A percentile compares a stretch with the other conserved stretches of the same genome.
phyloP scores from a whole-genome alignment of 2,113 vertebrate species.

The Colossoma macropomum region DNA sequence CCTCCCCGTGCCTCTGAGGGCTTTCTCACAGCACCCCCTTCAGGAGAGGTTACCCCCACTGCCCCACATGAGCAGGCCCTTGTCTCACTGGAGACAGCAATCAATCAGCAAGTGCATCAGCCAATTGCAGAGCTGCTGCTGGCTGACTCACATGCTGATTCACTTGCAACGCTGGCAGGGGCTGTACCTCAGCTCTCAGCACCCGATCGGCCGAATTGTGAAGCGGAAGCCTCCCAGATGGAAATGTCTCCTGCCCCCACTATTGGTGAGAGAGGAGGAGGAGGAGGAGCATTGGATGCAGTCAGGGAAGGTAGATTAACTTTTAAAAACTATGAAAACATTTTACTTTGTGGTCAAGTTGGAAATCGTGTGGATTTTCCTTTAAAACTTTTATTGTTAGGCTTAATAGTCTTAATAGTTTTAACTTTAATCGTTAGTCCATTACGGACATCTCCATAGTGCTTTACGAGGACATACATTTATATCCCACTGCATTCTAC shows the following conservation, averaged over 20 bases:
- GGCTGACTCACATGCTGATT: slow-evolving; percentile 79
- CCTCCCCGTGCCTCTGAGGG: slow-evolving; percentile 83
- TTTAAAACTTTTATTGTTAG: too few relatives aligned
- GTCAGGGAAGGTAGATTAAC: slow-evolving; percentile 79
- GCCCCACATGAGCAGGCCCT: slow-evolving; percentile 81
- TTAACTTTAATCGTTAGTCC: too few relatives aligned
- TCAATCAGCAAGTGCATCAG: slow-evolving; percentile 83
- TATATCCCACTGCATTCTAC: slow-evolving; percentile 51
- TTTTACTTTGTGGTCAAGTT: slow-evolving; percentile 26
- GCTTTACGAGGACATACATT: neutral
- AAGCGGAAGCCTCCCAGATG: slow-evolving; percentile 91
- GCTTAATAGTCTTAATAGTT: too few relatives aligned
- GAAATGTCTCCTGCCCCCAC: slow-evolving; percentile 92
- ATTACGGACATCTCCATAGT: neutral
- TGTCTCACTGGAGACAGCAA: slow-evolving; percentile 84
- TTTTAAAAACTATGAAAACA: slow-evolving; percentile 57
- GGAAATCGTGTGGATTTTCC: neutral
- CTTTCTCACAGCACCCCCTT: slow-evolving; percentile 86
- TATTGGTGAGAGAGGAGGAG: slow-evolving; percentile 81
- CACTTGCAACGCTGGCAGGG: slow-evolving; percentile 78
- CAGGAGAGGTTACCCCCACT: slow-evolving; percentile 84
- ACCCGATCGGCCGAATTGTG: slow-evolving; percentile 79
- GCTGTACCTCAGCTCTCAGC: slow-evolving; percentile 80
- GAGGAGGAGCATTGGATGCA: slow-evolving; percentile 75
- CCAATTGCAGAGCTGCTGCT: slow-evolving; percentile 79